phyloP scores from a whole-genome alignment of 23 tunicate species.

The Aplidium turbinatum region DNA sequence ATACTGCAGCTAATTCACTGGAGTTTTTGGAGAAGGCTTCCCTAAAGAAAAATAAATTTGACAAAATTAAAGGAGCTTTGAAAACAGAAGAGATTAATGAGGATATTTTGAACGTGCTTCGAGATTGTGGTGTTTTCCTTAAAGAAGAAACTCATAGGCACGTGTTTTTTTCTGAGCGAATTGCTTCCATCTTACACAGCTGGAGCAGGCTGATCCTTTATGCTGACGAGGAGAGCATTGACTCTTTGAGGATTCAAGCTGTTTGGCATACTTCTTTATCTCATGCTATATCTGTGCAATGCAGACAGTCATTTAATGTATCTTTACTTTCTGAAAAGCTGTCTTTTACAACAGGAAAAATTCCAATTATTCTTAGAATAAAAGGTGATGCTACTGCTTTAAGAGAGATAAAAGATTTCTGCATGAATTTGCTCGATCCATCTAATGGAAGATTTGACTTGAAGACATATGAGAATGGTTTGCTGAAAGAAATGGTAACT shows the following conservation, averaged over 20 bases:
- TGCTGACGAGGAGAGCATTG: constrained; percentile 1
- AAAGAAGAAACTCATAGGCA: background rate
- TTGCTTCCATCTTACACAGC: constrained; percentile 70
- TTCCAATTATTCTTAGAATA: constrained; percentile 37
- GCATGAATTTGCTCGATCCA: background rate
- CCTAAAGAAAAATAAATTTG: constrained; percentile 30
- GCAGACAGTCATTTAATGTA: constrained; percentile 17
- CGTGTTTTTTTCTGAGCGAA: constrained; percentile 55
- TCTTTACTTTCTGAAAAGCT: constrained; percentile 33
- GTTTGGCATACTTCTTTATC: constrained; percentile 35
- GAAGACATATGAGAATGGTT: constrained; percentile 26
- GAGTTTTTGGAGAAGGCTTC: constrained; percentile 10
- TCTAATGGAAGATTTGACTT: background rate
- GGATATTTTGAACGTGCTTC: constrained; percentile 7
- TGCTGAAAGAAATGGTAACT: constrained; percentile 28
- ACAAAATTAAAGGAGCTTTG: constrained; percentile 8
- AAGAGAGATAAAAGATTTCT: background rate
- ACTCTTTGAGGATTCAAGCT: background rate
- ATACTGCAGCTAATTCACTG: constrained; percentile 8
- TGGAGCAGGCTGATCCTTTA: constrained; percentile 57
- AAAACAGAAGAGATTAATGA: background rate
- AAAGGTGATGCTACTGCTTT: background rate
- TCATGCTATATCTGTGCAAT: constrained; percentile 4
- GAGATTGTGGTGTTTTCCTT: constrained; percentile 37
- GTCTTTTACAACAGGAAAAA: constrained; percentile 29